Evolutionary conservation across 2,888 invertebrate genomes (phyloP), one percentile per base, ranked within the genome.

Genomic region (Acrobeloides nanus): DNA sequence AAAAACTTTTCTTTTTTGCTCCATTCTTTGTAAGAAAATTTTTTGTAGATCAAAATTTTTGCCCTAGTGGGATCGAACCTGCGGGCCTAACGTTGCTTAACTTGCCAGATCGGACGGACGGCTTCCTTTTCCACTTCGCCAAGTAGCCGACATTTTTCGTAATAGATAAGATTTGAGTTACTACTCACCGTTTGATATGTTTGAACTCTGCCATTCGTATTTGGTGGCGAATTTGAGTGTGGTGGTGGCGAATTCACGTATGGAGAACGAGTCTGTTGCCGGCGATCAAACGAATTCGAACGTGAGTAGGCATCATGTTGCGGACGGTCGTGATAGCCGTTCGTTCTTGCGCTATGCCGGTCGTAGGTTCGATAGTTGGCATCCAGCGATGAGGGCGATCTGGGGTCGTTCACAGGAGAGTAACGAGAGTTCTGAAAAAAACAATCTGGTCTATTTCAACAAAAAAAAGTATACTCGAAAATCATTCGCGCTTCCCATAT

Each of bases 371-470:
- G 53, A 25, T 51, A 56, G 31, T 51, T 52, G 15, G 55, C 51
- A 33, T 67, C 63, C 52, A 63, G 52, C 4, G 62, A 62, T 1
- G 64, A 64, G 15, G 67, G 67, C 24, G 67, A 61, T 15, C 63
- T 59, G n/a, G n/a, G n/a, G n/a, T n/a, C n/a, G 37, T 59, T 53
- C 24, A 61, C 51, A 7, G 56, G 62, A 8, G 65, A 64, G 45
- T 65, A 66, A 18, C 53, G 49, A 12, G 58, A 49, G 20, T 49
- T 38, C 50, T 49, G 35, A 6, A 53, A 55, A 51, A 21, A 5
- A 18, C 20, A 44, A 17, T 53, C 39, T 18, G 45, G 10, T 12
- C 40, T n/a, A n/a, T n/a, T n/a, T n/a, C n/a, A n/a, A n/a, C n/a
- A n/a, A n/a, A n/a, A n/a, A n/a, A n/a, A n/a, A n/a, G n/a, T n/a